Percentiles rank a stretch among this genome's conserved stretches.
These are phyloP conservation scores for Coelogynopora nodosa DNA, from an alignment of 2,888 invertebrate species.

Conservation along the genomic window DNA sequence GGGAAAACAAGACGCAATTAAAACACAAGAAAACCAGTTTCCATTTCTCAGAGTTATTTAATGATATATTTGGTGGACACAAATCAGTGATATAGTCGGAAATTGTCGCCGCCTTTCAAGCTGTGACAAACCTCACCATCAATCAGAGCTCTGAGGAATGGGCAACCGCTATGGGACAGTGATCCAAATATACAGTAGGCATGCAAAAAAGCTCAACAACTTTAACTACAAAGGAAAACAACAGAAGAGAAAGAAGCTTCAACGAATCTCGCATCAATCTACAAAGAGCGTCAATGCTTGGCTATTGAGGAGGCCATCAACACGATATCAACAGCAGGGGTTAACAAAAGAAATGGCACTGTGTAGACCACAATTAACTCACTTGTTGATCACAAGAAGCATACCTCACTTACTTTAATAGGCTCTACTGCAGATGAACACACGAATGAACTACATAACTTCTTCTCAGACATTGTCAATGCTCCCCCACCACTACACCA, in stretches of 20 bases:
- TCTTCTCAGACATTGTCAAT: neutral
- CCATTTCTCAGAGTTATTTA: too few relatives aligned
- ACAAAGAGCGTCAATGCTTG: neutral
- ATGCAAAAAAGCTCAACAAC: neutral
- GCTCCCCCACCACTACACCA: neutral
- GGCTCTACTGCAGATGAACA: too few relatives aligned
- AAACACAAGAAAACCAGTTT: too few relatives aligned
- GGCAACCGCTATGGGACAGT: too few relatives aligned
- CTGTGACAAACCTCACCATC: too few relatives aligned
- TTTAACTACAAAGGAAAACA: neutral
- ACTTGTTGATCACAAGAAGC: neutral
- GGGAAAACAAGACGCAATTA: too few relatives aligned
- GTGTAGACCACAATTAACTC: neutral
- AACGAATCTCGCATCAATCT: neutral
- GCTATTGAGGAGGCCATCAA: neutral
- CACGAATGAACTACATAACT: too few relatives aligned
- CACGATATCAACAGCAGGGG: neutral
- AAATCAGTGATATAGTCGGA: too few relatives aligned
- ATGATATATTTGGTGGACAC: too few relatives aligned
- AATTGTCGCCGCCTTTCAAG: too few relatives aligned
- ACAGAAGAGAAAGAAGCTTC: neutral
- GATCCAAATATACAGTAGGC: neutral
- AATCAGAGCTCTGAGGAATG: too few relatives aligned
- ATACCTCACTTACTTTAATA: neutral
- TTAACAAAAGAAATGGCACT: neutral